Base-by-base conservation (phyloP, 23 tunicate species). In the Diplosoma virens region DNA sequence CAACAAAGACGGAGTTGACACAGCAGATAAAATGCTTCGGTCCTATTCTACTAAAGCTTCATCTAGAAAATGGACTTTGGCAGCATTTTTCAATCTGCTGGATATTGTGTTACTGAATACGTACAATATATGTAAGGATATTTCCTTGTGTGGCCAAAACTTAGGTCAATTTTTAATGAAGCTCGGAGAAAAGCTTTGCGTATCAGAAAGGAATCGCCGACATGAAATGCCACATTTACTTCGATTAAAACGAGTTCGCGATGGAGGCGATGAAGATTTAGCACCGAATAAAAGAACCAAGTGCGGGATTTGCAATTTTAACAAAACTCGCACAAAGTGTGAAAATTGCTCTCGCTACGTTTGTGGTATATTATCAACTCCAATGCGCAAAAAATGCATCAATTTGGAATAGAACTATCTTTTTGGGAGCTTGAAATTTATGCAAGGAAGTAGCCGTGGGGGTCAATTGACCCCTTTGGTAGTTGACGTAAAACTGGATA, bases 1-100 rank as follows among this genome's bases (percentile, higher is more conserved):
- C 50, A 67, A 67, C 74, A 67, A 67, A 67, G 74, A 52, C 52
- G 74, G 74, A 36, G 52, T 67, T 67, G 74, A 34, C 74, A 67
- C 74, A 34, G 52, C 74, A 67, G 74, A 35, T 36, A 55, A 55
- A 67, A 67, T 67, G 74, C 74, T 67, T 34, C 52, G 52, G 74
- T 67, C 74, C 74, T 67, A 67, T 35, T 67, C 52, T 35, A 67
- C 52, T 67, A 36, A 67, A 67, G 74, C 52, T 35, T 67, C 52
- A 67, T 67, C 52, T 67, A 67, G 52, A 36, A 67, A 23, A 67
- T 34, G 74, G 74, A 50, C 74, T 67, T 67, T 67, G 74, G 74
- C 74, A 67, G 74, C 74, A 34, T 67, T 35, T 35, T 67, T 67
- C 52, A 67, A 67, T 67, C 74, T 67, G 74, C 74, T 34, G 52